Percentiles rank a stretch among this genome's conserved stretches.
These are phyloP conservation scores for Philopotamus ludificatus DNA, from an alignment of 1,140 invertebrate genomes.

Conservation along the genomic window DNA sequence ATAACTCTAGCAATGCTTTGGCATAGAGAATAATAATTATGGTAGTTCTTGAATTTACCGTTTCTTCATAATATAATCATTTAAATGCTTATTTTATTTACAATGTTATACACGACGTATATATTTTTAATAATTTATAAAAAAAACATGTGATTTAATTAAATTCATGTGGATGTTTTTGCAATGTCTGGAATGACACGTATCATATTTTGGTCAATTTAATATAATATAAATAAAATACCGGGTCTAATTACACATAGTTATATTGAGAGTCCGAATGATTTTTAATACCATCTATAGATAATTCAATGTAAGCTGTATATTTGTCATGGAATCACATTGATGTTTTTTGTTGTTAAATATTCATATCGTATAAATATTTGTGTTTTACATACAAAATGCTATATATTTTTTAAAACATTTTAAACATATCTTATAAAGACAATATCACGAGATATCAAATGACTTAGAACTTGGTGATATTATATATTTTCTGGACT, in stretches of 20 bases:
- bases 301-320: not conserved
- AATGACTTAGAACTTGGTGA: slow-evolving; percentile 28
- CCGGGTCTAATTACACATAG: no score
- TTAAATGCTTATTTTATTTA: not conserved
- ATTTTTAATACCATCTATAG: no score
- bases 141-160: not conserved
- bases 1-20: slow-evolving; percentile 59
- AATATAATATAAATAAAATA: no score
- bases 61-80: not conserved
- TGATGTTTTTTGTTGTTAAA: not conserved
- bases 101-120: not conserved
- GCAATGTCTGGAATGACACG: not conserved
- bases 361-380: not conserved
- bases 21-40: slow-evolving; percentile 48
- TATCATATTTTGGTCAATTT: no score
- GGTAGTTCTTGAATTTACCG: slow-evolving; percentile 30
- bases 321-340: not conserved
- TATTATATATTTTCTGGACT: slow-evolving; percentile 1
- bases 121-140: slow-evolving; percentile 4
- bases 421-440: slow-evolving; percentile 1
- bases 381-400: not conserved
- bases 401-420: not conserved
- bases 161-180: not conserved
- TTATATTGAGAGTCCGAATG: no score
- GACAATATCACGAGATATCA: slow-evolving; percentile 19